Evolutionary conservation across 1,140 invertebrate genomes (phyloP), one percentile per base, ranked within the genome.

Genomic region (Danaus melanippus): DNA sequence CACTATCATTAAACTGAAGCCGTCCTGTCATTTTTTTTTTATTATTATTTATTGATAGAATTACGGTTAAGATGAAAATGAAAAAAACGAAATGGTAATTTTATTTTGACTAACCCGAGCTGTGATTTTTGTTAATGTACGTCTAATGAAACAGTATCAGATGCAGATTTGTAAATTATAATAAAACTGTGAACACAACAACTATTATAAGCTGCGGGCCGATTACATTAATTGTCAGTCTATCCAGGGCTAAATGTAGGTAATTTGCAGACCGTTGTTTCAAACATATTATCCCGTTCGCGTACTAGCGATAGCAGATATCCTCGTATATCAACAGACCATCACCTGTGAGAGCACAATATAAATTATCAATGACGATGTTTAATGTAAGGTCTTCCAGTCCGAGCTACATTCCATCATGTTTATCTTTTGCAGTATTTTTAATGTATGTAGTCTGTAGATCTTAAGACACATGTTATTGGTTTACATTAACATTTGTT

Each of bases 81-180:
- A 71, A 71, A 83, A n/a, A 77, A 83, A 71, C 74, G 79, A 15
- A 82, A 79, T 73, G 63, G 70, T 79, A 74, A 75, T 79, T 74
- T 67, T 79, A 82, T 81, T 79, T 84, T 84, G 77, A 82, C 80
- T 78, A 86, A 84, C 77, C 76, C 77, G 80, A 86, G 84, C 84
- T 86, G 84, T 86, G 84, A 86, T 86, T 86, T 82, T 83, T 84
- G 78, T 74, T 77, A 80, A 84, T 79, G 69, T 85, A 74, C 76
- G 58, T 76, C 69, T 77, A 67, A 75, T 60, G 66, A 69, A 64
- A 66, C 74, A 69, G 64, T 75, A 66, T 64, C 66, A 66, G 64
- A 64, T 56, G 56, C 54, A 56, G 56, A 1, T 15, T 15, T 15
- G 15, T 15, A 15, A 15, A 15, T 15, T 15, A 15, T 15, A 15